phyloP scores from a whole-genome alignment of 2,113 vertebrate species.

The Rhea americana region DNA sequence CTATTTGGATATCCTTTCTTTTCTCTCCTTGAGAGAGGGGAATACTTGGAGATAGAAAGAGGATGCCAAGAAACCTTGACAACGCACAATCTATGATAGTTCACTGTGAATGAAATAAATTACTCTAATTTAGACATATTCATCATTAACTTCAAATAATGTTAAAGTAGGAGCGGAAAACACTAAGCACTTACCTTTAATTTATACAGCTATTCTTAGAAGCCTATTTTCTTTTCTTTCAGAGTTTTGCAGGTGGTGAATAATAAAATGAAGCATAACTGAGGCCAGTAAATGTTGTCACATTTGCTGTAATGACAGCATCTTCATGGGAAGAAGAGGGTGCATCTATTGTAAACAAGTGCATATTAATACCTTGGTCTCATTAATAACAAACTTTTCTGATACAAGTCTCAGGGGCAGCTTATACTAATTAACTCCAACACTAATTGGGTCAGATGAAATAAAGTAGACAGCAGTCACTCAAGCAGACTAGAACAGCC shows the following conservation, averaged over 20 bases:
- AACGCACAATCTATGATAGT: background rate
- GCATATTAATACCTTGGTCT: background rate
- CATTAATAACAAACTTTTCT: constrained; percentile 18
- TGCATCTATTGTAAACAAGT: background rate
- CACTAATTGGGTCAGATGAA: constrained; percentile 54
- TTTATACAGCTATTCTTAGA: background rate
- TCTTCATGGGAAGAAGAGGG: background rate
- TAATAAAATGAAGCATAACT: background rate
- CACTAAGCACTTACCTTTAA: background rate
- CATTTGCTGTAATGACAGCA: background rate
- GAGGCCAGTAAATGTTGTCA: background rate
- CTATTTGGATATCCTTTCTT: background rate
- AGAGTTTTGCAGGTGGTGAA: background rate
- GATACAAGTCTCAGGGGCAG: constrained; percentile 3
- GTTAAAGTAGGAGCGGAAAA: background rate
- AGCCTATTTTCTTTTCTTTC: background rate
- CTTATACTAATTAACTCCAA: constrained; percentile 43
- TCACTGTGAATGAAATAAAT: background rate
- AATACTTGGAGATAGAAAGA: background rate
- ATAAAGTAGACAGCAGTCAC: constrained; percentile 57
- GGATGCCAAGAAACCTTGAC: background rate
- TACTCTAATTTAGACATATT: background rate
- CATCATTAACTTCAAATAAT: background rate
- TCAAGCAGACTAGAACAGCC: constrained; percentile 52
- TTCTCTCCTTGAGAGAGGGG: background rate